phyloP scores from a whole-genome alignment of 2,113 vertebrate species.

The Drymodes brunneopygia region DNA sequence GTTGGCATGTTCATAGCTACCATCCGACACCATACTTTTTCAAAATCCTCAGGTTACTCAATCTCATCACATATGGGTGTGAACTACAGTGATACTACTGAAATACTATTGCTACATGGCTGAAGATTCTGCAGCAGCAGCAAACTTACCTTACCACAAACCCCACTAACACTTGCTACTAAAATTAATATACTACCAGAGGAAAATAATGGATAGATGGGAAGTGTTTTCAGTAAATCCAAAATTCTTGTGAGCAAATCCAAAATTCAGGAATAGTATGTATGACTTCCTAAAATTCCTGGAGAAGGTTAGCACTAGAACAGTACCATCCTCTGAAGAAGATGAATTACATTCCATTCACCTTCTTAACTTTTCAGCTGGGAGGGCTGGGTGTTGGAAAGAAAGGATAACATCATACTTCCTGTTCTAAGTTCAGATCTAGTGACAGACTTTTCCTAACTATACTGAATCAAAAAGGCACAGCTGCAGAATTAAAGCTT shows the following conservation, averaged over 20 bases:
- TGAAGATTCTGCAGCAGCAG: not conserved
- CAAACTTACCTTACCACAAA: not conserved
- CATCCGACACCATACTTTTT: not conserved
- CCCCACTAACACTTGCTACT: not conserved
- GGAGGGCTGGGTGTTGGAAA: not conserved
- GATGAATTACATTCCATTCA: fast-evolving
- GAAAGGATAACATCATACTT: not conserved
- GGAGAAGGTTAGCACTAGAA: not conserved
- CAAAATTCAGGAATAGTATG: not conserved
- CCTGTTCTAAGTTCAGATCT: not conserved
- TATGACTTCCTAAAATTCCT: not conserved
- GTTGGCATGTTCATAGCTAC: not conserved
- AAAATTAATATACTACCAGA: not conserved
- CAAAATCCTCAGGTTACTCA: not conserved
- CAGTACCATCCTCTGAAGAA: not conserved
- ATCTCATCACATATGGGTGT: not conserved
- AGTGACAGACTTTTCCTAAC: not conserved
- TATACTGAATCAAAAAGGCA: not conserved
- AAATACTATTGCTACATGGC: not conserved
- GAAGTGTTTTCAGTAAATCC: not conserved
- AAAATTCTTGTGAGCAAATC: not conserved
- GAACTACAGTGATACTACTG: not conserved
- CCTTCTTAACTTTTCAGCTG: not conserved
- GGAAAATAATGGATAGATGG: not conserved
- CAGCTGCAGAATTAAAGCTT: not conserved